These are phyloP conservation scores for Gambusia affinis DNA, from an alignment of 2,113 vertebrate genomes.

Conservation along the genomic window DNA sequence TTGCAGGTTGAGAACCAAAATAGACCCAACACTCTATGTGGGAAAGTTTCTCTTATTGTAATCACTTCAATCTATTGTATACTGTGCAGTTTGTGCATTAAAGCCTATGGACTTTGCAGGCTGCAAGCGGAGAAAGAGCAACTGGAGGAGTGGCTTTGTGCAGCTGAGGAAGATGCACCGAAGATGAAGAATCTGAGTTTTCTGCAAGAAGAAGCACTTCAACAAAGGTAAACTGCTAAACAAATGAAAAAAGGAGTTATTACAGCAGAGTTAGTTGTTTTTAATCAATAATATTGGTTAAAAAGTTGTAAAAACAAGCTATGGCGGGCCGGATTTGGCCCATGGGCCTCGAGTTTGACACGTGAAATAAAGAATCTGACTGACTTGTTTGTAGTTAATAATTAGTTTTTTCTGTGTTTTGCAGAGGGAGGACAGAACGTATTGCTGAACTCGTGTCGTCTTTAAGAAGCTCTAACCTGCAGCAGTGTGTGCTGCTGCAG, in stretches of 20 bases:
- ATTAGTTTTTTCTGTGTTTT: not conserved
- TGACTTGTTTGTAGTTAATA: too few species aligned
- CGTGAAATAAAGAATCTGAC: too few species aligned
- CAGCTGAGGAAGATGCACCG: conserved; percentile 25
- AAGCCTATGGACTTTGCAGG: conserved; percentile 24
- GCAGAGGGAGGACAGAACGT: conserved; percentile 40
- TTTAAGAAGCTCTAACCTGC: conserved; percentile 41
- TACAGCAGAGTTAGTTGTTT: not conserved
- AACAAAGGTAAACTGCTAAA: conserved; percentile 41
- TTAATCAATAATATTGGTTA: not conserved
- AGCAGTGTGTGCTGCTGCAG: conserved; percentile 16
- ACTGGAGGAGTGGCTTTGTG: conserved; percentile 37
- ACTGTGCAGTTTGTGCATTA: not conserved
- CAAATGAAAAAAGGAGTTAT: too few species aligned
- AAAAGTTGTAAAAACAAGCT: not conserved
- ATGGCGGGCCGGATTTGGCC: too few species aligned
- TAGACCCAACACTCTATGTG: not conserved
- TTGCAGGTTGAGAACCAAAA: too few species aligned
- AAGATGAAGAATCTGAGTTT: conserved; percentile 9
- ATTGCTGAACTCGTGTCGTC: conserved; percentile 34
- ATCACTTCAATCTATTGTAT: not conserved
- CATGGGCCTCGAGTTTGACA: too few species aligned
- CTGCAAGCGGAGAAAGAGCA: conserved; percentile 44
- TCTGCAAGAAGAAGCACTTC: conserved; percentile 31
- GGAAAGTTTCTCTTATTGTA: not conserved